Base-by-base conservation (phyloP, 2,888 invertebrate species). In the Carpatolechia fugitivella region DNA sequence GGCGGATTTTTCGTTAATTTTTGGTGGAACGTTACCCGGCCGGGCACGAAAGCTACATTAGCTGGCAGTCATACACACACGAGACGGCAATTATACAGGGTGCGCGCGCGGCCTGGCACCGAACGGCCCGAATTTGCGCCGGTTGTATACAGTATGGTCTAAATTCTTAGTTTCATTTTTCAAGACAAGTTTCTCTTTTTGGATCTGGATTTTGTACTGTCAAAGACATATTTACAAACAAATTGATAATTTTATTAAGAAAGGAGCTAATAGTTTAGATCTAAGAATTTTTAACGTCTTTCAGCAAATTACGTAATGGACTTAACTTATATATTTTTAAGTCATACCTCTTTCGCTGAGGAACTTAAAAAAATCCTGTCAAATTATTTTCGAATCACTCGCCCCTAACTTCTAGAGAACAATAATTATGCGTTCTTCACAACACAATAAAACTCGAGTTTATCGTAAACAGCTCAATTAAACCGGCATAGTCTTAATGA, bases 21-120 rank as follows among this genome's bases (percentile, higher is more conserved):
- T 24, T 20, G 44, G 44, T 29, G 44, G 44, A 13, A 29, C 10
- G 13, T 44, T 18, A 8, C 20, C 44, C 47, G 1, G 13, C 30
- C 20, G 14, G 13, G 16, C 49, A 49, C 49, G 49, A 49, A 49
- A 11, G 30, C 16, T 14, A 33, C 41, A 53, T 36, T 47, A 63
- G 63, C 24, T 6, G 24, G 24, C 65, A 72, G 69, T 76, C 78
- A 73, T 77, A 80, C 71, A 72, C 70, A 85, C 76, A 85, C 82
- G 78, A 79, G 80, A 64, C 73, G 76, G 82, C 82, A 89, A 88
- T 88, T 88, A 88, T 80, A 82, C 79, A 77, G 78, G 74, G 71
- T 75, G 79, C 66, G 80, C 66, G 80, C 72, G 74, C 84, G 69
- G 83, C 78, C 86, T 86, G 89, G 89, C 72, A 88, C 88, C 75